Conservation (phyloP, 2,797 vertebrate species). For the Erithacus rubecula region DNA sequence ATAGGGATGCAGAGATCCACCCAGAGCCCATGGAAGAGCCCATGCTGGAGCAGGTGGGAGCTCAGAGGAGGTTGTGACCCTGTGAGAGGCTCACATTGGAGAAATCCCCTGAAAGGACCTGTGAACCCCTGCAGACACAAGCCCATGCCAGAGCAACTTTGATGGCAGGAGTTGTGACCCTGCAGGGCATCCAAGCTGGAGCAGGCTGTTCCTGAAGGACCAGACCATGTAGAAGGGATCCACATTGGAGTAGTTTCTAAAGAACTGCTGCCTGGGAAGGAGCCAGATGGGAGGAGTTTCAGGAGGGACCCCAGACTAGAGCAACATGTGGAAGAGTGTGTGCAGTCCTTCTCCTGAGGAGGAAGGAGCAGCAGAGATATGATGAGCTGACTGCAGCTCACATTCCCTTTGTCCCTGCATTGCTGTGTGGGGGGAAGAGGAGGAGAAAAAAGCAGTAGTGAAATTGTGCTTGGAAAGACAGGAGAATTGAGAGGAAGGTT, state of each 20-base stretch:
- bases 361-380: not conserved
- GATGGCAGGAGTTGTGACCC: not conserved
- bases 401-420: rapidly evolving
- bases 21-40: not conserved
- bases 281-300: not conserved
- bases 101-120: not conserved
- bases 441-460: not conserved
- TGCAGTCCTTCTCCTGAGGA: not conserved
- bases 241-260: not conserved
- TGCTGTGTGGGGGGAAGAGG: not conserved
- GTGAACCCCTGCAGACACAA: not conserved
- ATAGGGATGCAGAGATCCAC: not conserved
- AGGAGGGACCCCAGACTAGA: not conserved
- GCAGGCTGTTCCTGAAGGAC: not conserved
- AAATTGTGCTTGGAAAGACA: not conserved
- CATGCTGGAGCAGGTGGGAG: not conserved
- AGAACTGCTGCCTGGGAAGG: not conserved
- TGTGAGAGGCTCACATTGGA: not conserved
- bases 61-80: not conserved
- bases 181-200: not conserved
- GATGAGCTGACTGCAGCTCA: not conserved
- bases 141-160: not conserved
- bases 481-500: not conserved
- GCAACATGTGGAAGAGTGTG: not conserved
- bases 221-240: not conserved